Conservation (phyloP, 2,797 vertebrate species). For the Loris lydekkerianus region DNA sequence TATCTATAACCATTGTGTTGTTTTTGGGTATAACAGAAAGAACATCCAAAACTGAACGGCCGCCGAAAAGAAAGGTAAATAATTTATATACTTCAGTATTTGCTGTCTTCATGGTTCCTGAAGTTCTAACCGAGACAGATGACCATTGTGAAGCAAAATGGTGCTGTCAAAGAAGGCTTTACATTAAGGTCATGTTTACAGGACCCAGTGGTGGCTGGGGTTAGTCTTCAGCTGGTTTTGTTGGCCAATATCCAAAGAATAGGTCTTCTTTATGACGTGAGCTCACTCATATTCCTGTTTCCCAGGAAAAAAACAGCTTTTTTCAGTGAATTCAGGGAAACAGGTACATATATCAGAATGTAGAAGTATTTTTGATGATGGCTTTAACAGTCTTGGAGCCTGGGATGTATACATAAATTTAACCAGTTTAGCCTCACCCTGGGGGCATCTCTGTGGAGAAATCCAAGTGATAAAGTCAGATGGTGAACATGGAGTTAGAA, state of each 20-base stretch:
- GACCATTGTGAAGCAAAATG: background rate
- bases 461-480: background rate
- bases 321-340: background rate
- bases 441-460: background rate
- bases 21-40: conserved; percentile 57
- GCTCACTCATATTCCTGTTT: background rate
- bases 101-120: background rate
- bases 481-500: background rate
- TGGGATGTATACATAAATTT: background rate
- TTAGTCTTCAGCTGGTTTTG: background rate
- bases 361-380: background rate
- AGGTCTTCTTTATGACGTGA: background rate
- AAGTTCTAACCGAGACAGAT: background rate
- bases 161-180: background rate
- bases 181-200: background rate
- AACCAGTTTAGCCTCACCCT: background rate
- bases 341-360: background rate
- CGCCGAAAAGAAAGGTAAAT: conserved; percentile 75
- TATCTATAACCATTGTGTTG: background rate
- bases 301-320: background rate
- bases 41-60: conserved; percentile 39
- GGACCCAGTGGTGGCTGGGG: background rate
- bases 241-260: background rate
- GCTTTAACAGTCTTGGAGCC: background rate
- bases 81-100: background rate